Evolutionary conservation across 1,140 invertebrate species (phyloP).

Genomic region (Pemphigus obesinymphae): DNA sequence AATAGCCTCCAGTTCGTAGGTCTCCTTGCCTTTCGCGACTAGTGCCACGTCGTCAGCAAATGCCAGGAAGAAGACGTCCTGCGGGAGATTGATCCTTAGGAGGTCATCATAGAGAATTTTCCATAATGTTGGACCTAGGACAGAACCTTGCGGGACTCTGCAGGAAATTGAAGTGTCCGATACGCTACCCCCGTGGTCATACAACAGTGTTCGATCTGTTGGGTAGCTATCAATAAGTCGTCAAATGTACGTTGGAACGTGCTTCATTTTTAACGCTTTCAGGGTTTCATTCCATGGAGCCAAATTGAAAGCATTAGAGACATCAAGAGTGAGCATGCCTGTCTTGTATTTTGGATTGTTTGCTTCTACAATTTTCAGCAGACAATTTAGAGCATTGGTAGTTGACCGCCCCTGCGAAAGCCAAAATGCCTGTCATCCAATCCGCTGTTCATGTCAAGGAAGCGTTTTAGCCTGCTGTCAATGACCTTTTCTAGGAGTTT

Average conservation of each 20-base stretch:
- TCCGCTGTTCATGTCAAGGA: neutral
- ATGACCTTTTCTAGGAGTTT: neutral
- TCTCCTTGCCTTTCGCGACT: neutral
- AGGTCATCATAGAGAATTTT: constrained; percentile 48
- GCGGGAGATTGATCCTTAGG: constrained; percentile 42
- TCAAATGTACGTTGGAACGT: neutral
- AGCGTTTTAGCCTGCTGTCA: neutral
- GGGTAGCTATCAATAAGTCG: neutral
- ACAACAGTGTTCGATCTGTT: neutral
- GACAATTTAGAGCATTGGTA: neutral
- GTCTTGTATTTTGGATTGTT: no score
- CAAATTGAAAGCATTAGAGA: neutral
- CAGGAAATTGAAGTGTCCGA: constrained; percentile 46
- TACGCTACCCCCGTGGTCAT: neutral
- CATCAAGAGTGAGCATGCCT: neutral
- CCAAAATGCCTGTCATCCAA: neutral
- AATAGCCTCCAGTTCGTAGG: accelerated
- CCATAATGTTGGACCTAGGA: constrained; percentile 48
- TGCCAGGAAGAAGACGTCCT: constrained; percentile 44
- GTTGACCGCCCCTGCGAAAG: neutral
- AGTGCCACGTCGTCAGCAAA: constrained; percentile 49
- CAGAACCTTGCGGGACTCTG: constrained; percentile 49
- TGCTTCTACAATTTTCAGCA: neutral
- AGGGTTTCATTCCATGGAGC: neutral
- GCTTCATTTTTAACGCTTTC: neutral